Conservation (phyloP, 2,888 invertebrate genomes). For the Chalcosyrphus nemorum region DNA sequence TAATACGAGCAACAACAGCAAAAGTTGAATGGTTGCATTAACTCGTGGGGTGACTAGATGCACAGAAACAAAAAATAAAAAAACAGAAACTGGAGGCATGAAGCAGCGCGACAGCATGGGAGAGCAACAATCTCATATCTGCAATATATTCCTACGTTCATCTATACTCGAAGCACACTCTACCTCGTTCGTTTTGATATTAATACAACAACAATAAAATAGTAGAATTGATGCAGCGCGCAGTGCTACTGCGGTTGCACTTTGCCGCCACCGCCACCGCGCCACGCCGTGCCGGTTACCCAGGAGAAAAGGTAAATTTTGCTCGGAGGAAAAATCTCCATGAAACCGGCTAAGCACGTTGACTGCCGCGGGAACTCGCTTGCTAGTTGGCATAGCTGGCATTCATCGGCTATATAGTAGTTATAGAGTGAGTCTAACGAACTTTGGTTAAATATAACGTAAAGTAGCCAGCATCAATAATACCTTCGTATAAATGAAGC, state of each 20-base stretch:
- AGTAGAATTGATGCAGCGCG: conserved; percentile 54
- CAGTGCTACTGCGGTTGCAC: conserved; percentile 15
- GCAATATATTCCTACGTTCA: conserved; percentile 60
- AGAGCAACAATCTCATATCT: conserved; percentile 71
- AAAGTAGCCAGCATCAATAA: neutral
- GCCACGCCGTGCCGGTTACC: conserved; percentile 20
- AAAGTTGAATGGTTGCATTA: conserved; percentile 71
- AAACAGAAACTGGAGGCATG: conserved; percentile 30
- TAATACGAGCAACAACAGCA: conserved; percentile 23
- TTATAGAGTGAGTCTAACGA: neutral
- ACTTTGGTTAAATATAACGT: neutral
- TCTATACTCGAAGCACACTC: conserved; percentile 21
- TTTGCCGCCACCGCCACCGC: too few species aligned
- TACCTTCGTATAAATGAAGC: too few species aligned
- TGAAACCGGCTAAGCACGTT: conserved; percentile 64
- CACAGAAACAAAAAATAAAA: conserved; percentile 10
- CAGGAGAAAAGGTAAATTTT: conserved; percentile 45
- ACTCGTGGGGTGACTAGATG: conserved; percentile 64
- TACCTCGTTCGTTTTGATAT: conserved; percentile 44
- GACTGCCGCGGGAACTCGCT: conserved; percentile 41
- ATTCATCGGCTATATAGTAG: conserved; percentile 50
- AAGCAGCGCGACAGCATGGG: conserved; percentile 54
- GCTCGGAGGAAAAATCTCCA: conserved; percentile 50
- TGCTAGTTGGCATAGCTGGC: conserved; percentile 49
- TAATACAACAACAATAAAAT: conserved; percentile 68